A percentile compares a stretch with the other conserved stretches of the same genome.
Conservation (phyloP, 2,113 vertebrate species). For the Monopterus albus region DNA sequence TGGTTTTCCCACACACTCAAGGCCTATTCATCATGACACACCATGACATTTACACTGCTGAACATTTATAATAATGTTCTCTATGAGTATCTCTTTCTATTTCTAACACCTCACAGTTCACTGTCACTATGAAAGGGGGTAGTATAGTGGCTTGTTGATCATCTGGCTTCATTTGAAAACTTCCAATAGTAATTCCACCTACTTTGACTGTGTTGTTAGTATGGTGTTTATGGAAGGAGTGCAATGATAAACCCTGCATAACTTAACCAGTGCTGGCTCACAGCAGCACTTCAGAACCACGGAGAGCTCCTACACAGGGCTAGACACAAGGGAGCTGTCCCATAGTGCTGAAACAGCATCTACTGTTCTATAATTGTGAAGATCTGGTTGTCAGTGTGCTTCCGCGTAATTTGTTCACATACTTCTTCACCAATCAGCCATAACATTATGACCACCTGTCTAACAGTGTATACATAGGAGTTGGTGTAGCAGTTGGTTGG, state of each 20-base stretch:
- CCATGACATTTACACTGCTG: slow-evolving; percentile 7
- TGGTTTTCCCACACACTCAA: neutral
- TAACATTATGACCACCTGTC: too few relatives aligned
- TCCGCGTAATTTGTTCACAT: too few relatives aligned
- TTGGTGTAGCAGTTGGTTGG: too few relatives aligned
- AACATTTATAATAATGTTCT: slow-evolving; percentile 12
- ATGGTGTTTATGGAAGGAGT: neutral
- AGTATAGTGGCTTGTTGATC: too few relatives aligned
- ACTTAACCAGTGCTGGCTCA: neutral
- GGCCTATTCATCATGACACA: slow-evolving; percentile 9
- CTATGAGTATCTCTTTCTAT: neutral
- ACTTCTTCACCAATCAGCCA: too few relatives aligned
- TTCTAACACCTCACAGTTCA: neutral
- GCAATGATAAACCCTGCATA: neutral
- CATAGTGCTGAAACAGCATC: neutral
- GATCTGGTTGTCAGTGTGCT: neutral
- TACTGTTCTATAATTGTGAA: neutral
- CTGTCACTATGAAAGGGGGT: neutral
- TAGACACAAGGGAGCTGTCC: neutral
- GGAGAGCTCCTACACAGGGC: slow-evolving; percentile 22
- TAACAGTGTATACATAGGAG: too few relatives aligned
- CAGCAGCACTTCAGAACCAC: slow-evolving; percentile 34
- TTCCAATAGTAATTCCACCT: neutral
- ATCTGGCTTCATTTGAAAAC: neutral
- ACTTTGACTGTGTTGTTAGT: neutral